phyloP scores from a whole-genome alignment of 1,140 invertebrate genomes.

The Lerema accius region DNA sequence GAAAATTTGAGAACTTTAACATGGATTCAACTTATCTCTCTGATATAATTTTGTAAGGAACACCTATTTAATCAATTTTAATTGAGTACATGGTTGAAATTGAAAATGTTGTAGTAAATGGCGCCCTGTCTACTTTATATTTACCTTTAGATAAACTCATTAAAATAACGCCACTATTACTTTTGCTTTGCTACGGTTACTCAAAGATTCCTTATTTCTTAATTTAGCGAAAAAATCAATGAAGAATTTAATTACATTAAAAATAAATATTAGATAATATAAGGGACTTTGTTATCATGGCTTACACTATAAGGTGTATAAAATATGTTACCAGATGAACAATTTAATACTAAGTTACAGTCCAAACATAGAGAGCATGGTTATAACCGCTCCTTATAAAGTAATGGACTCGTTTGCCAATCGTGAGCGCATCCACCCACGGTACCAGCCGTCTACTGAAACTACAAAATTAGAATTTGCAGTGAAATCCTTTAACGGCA shows the following conservation, averaged over 20 bases:
- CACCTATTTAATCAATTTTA: too few relatives aligned
- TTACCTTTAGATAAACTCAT: too few relatives aligned
- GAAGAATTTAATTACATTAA: too few relatives aligned
- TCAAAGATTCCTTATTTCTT: too few relatives aligned
- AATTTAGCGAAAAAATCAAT: too few relatives aligned
- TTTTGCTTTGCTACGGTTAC: too few relatives aligned
- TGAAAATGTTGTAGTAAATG: too few relatives aligned
- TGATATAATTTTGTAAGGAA: background rate
- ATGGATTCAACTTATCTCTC: background rate
- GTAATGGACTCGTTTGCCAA: constrained; percentile 22
- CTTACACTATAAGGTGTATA: background rate
- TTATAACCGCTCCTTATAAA: constrained; percentile 14
- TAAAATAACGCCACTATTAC: too few relatives aligned
- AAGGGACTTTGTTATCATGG: too few relatives aligned
- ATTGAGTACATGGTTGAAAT: too few relatives aligned
- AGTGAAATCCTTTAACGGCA: constrained; percentile 15
- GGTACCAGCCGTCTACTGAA: background rate
- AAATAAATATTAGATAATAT: too few relatives aligned
- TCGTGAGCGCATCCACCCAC: constrained; percentile 25
- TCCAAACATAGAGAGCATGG: constrained; percentile 20
- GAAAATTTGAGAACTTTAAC: background rate
- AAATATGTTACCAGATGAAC: background rate
- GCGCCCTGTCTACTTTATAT: too few relatives aligned
- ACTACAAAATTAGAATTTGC: background rate
- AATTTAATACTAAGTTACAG: constrained; percentile 7